These are phyloP conservation scores for Apodemia hepburni DNA, from an alignment of 2,888 invertebrate species.

Conservation along the genomic window DNA sequence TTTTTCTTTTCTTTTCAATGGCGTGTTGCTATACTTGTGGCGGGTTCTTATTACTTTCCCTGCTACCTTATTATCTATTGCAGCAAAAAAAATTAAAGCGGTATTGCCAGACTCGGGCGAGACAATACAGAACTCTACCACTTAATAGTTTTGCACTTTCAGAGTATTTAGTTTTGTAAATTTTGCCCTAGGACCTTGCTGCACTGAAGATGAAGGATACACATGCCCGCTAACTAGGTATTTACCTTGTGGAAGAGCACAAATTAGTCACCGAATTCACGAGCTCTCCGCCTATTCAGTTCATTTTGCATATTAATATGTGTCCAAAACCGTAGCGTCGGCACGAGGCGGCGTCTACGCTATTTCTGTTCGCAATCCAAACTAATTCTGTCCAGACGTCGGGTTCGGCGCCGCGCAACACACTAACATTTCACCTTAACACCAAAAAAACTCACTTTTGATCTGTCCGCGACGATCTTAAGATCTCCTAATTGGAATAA, in stretches of 20 bases:
- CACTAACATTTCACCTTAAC: slow-evolving; percentile 31
- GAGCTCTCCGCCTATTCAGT: slow-evolving; percentile 3
- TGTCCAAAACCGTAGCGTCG: slow-evolving; percentile 36
- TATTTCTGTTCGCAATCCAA: slow-evolving; percentile 36
- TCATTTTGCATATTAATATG: slow-evolving; percentile 38
- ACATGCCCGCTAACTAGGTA: too few species aligned
- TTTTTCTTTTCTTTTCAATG: too few species aligned
- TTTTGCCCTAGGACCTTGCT: too few species aligned
- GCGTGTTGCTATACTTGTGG: too few species aligned
- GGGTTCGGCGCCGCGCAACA: slow-evolving; percentile 32
- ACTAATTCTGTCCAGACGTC: slow-evolving; percentile 40
- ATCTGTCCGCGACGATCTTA: slow-evolving; percentile 25
- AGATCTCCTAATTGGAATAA: slow-evolving; percentile 19
- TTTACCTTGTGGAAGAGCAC: background rate
- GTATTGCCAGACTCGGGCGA: too few species aligned
- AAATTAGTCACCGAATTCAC: background rate
- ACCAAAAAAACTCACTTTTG: slow-evolving; percentile 36
- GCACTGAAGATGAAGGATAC: too few species aligned
- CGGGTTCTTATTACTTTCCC: too few species aligned
- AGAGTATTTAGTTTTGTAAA: too few species aligned
- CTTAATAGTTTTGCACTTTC: too few species aligned
- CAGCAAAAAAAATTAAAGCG: too few species aligned
- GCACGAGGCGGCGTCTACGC: slow-evolving; percentile 37
- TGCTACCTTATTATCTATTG: too few species aligned
- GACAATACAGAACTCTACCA: too few species aligned